Percentiles rank a stretch among this genome's conserved stretches.
Conservation (phyloP, 1,140 invertebrate genomes). For the Danaus plexippus region DNA sequence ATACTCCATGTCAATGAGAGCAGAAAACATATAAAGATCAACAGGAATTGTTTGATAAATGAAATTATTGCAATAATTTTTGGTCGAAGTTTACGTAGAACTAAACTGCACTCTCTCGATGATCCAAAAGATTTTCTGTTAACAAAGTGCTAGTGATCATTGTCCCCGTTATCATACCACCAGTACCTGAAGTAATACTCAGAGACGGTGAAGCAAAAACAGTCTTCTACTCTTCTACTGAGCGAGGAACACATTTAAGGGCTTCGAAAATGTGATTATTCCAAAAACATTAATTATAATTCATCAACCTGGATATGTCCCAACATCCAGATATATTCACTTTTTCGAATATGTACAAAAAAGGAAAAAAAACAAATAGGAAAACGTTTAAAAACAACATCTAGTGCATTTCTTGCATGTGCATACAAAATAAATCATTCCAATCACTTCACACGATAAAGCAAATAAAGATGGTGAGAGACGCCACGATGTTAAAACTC, state of each 20-base stretch:
- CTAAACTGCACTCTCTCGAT: neutral
- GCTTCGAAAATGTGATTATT: constrained; percentile 14
- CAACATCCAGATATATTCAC: constrained; percentile 4
- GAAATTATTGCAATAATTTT: too few species aligned
- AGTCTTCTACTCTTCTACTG: constrained; percentile 47
- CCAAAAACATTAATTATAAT: neutral
- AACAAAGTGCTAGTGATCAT: constrained; percentile 18
- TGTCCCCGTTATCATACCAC: constrained; percentile 61
- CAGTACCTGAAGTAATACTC: constrained; percentile 99
- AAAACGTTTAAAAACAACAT: constrained; percentile 25
- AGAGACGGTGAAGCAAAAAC: constrained; percentile 75
- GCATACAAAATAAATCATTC: constrained; percentile 7
- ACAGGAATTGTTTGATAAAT: too few species aligned
- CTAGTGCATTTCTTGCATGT: constrained; percentile 22
- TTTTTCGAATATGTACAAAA: constrained; percentile 11
- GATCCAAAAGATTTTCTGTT: constrained; percentile 4
- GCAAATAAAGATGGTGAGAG: constrained; percentile 50
- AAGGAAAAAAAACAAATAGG: constrained; percentile 7
- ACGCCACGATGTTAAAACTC: constrained; percentile 60
- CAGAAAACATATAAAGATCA: too few species aligned
- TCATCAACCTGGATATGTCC: neutral
- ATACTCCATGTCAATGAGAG: too few species aligned
- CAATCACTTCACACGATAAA: constrained; percentile 31
- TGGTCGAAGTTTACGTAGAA: neutral
- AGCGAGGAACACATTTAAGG: constrained; percentile 19